Base-by-base conservation (phyloP, 37 sponge, comb jelly and placozoan species). In the Eunapius fragilis region DNA sequence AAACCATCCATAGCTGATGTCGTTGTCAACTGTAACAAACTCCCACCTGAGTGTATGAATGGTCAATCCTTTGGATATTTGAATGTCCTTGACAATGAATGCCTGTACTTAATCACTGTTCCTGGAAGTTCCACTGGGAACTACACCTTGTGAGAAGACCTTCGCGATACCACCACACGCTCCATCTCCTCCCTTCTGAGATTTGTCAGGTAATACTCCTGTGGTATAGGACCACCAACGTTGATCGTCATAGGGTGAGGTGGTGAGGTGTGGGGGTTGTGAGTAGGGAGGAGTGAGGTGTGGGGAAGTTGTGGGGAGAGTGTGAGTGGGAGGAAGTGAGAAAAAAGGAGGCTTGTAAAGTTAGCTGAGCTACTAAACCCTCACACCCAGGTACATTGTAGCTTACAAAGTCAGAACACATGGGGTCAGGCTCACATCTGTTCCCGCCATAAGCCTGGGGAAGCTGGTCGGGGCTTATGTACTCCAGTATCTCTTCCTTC, bases 1-100 rank as follows among this genome's bases (percentile, higher is more conserved):
- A 30, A 58, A 90, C 37, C 90, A 48, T 13, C 91, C 91, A 85
- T 87, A 95, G 25, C 86, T 82, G 77, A 95, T 95, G 84, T 95
- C 96, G 71, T 95, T 80, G 35, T 72, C 89, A 22, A 28, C 47
- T 6, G 91, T 81, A 19, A 90, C 45, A 33, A 93, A 90, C 45
- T 92, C 93, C 94, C 94, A 95, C 58, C 93, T 93, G 25, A 3
- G n/a, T n/a, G n/a, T n/a, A n/a, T n/a, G n/a, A n/a, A n/a, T n/a
- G n/a, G n/a, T n/a, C n/a, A n/a, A n/a, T n/a, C n/a, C n/a, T n/a
- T n/a, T n/a, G n/a, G n/a, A n/a, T n/a, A n/a, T 27, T 41, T 41
- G 41, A 41, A 41, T 41, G 41, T 6, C 6, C 41, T 27, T 23
- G n/a, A n/a, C n/a, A n/a, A n/a, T n/a, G n/a, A n/a, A n/a, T n/a